Base-by-base conservation (phyloP, 2,113 vertebrate genomes). In the Chamaea fasciata region DNA sequence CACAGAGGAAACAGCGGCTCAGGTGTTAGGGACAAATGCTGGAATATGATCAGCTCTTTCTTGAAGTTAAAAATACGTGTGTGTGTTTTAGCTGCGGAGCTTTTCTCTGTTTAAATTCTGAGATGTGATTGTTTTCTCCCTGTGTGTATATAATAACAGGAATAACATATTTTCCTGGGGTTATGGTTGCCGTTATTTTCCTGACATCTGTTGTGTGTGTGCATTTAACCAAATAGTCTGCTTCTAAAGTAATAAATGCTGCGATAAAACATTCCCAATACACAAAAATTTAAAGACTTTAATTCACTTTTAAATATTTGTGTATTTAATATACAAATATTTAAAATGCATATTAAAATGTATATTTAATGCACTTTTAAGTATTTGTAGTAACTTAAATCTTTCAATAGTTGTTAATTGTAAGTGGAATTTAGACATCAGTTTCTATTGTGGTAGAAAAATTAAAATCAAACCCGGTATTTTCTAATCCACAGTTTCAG, bases 1-100 rank as follows among this genome's bases (percentile, higher is more conserved):
- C 23, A 1, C 37, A 18, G 47, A 0, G 0, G 46, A 73, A 76
- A 10, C 24, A 35, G 56, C 0, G 0, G 31, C 68, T 73, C 55
- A 6, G 39, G 59, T 56, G 9, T 22, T 39, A 1, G 24, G 50
- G 27, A 28, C 47, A 44, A 67, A 23, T 1, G 1, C 42, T 35
- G 30, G 9, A 53, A 23, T 17, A 7, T 4, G 6, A 42, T 20
- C 37, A 33, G 2, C 10, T 27, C 20, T 44, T 49, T 5, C 9
- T 79, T 15, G 27, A 52, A 46, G n/a, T 57, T 62, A n/a, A 44
- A 82, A 83, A 33, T 37, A 4, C 8, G 3, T 20, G 8, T 4
- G 14, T 30, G 16, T 68, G 24, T 52, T n/a, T 67, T 30, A 10
- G 30, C 70, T 71, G 33, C 33, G 53, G n/a, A 88, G 79, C 53